Conservation (phyloP, 2,113 vertebrate genomes). For the Anarhynchus alexandrinus region DNA sequence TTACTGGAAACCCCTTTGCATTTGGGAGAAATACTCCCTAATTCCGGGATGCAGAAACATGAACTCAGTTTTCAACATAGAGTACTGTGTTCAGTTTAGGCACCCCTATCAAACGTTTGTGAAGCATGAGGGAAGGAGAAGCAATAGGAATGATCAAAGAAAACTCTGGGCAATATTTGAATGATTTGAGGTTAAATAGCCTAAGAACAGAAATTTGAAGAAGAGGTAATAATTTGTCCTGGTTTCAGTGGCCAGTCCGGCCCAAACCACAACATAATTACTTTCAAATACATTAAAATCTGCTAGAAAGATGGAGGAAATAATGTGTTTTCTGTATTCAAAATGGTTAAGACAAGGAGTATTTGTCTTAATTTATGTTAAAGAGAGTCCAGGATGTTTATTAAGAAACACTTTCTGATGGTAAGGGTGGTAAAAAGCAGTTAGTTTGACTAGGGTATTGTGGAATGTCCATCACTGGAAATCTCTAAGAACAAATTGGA, state of each 20-base stretch:
- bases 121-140: not conserved
- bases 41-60: not conserved
- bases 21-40: not conserved
- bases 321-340: not conserved
- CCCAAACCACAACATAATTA: not conserved
- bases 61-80: not conserved
- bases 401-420: not conserved
- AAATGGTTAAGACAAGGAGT: not conserved
- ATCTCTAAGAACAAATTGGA: not conserved
- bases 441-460: not conserved
- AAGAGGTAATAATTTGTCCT: not conserved
- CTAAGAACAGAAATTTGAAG: not conserved
- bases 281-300: not conserved
- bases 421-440: not conserved
- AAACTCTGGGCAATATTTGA: not conserved
- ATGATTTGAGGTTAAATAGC: not conserved
- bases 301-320: not conserved
- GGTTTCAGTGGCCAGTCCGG: not conserved
- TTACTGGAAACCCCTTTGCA: not conserved
- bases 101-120: not conserved
- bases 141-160: not conserved
- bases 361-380: not conserved
- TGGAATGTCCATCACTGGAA: not conserved
- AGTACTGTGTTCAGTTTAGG: not conserved
- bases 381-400: accelerated